Conservation (phyloP, 2,888 invertebrate species). For the Cephus nigrinus region DNA sequence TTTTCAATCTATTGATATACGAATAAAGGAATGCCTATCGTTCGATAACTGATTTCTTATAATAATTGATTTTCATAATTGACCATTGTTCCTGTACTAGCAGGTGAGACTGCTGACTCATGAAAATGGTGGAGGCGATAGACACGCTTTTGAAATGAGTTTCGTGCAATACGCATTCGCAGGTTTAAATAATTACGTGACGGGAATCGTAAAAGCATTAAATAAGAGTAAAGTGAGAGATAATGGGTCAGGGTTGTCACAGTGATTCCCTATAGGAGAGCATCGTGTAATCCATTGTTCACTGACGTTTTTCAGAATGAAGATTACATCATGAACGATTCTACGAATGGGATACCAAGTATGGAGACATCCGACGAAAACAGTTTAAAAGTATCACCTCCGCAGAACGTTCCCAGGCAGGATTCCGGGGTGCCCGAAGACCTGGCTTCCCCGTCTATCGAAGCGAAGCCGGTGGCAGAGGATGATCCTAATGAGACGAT, state of each 20-base stretch:
- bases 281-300: background rate
- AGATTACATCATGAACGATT: slow-evolving; percentile 27
- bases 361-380: slow-evolving; percentile 46
- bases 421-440: slow-evolving; percentile 62
- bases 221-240: background rate
- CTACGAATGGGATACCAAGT: background rate
- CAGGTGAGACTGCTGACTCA: background rate
- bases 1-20: background rate
- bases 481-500: slow-evolving; percentile 48
- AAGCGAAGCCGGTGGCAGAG: slow-evolving; percentile 24
- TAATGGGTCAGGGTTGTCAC: background rate
- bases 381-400: slow-evolving; percentile 35
- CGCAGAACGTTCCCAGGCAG: slow-evolving; percentile 53
- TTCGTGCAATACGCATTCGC: background rate
- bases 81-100: background rate
- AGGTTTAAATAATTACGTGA: background rate
- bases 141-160: background rate
- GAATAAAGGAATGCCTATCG: background rate
- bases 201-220: background rate
- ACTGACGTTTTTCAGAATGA: slow-evolving; percentile 27
- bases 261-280: background rate
- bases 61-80: background rate
- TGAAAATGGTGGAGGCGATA: background rate
- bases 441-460: slow-evolving; percentile 44
- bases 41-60: background rate